Evolutionary conservation across 2,797 vertebrate species (phyloP), one percentile per base, ranked within the genome.

Genomic region (Danionella dracula): DNA sequence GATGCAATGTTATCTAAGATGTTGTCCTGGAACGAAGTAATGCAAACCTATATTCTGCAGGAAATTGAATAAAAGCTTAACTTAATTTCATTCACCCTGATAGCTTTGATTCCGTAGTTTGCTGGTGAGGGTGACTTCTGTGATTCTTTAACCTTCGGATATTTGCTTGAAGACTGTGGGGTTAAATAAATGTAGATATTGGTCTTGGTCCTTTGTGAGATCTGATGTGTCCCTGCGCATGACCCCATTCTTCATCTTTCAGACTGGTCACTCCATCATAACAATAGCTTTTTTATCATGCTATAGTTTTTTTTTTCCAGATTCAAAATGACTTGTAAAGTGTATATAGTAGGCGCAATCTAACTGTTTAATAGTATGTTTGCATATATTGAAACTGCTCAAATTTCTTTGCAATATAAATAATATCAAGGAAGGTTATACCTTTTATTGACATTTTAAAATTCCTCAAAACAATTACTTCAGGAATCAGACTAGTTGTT

Each of bases 1-100:
- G n/a, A n/a, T n/a, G n/a, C 17, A 1, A 6, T 19, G 12, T 21
- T 4, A 37, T 64, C 31, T 64, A 29, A 41, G 29, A 46, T 65
- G 15, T n/a, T 55, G 6, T 11, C 29, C 31, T 35, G 27, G n/a
- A 44, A 15, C 44, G 12, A 64, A 2, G 0, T 55, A 44, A 46
- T 55, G 13, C 50, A 37, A 37, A 15, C 15, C 16, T 4, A 2
- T 64, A 19, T 57, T 64, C 57, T 58, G 12, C 64, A 64, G 45
- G 20, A 70, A 65, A 58, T 71, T 57, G 34, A 59, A 65, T 21
- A 35, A 51, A 65, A 65, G 65, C 23, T 46, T n/a, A 51, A 35
- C 12, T 20, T 42, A 50, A 70, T 64, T 57, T 57, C 32, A 51
- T 21, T 23, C 17, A 49, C 13, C 15, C 46, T 62, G 40, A 64